Conservation (phyloP, 2,797 vertebrate species). For the Acanthurus lineatus region DNA sequence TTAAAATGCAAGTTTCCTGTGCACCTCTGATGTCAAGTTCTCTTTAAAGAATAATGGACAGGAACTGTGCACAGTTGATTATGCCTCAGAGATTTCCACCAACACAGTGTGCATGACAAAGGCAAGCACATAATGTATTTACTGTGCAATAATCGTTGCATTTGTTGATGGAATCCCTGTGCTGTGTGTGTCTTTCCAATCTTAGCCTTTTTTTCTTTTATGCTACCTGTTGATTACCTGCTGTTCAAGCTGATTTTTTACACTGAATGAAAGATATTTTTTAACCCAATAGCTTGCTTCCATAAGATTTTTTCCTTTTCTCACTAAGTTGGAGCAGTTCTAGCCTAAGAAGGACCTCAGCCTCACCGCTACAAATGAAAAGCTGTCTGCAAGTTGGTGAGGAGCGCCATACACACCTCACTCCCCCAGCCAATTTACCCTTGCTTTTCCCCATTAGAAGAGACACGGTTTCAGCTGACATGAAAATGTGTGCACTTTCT, state of each 20-base stretch:
- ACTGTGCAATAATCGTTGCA: conserved; percentile 11
- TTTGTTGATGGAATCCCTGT: not conserved
- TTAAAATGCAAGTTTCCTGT: conserved; percentile 33
- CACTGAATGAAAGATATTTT: not conserved
- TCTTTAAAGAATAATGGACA: conserved; percentile 18
- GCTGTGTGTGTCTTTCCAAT: not conserved
- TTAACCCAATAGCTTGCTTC: not conserved
- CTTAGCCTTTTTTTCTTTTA: not conserved
- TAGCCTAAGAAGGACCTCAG: not conserved
- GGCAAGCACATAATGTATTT: conserved; percentile 21
- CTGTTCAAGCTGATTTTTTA: too few species aligned
- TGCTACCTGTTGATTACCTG: too few species aligned
- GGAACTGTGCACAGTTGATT: conserved; percentile 2
- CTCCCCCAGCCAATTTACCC: not conserved
- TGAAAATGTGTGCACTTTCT: conserved; percentile 40
- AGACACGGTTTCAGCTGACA: conserved; percentile 23
- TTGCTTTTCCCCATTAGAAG: not conserved
- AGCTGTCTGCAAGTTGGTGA: not conserved
- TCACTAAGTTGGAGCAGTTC: not conserved
- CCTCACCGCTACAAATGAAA: not conserved
- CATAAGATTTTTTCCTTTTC: not conserved
- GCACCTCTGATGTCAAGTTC: conserved; percentile 9
- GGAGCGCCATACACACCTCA: not conserved
- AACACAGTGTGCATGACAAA: conserved; percentile 19
- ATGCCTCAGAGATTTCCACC: conserved; percentile 39